These are phyloP conservation scores for Symphodus melops DNA, from an alignment of 2,113 vertebrate species.

Conservation along the genomic window DNA sequence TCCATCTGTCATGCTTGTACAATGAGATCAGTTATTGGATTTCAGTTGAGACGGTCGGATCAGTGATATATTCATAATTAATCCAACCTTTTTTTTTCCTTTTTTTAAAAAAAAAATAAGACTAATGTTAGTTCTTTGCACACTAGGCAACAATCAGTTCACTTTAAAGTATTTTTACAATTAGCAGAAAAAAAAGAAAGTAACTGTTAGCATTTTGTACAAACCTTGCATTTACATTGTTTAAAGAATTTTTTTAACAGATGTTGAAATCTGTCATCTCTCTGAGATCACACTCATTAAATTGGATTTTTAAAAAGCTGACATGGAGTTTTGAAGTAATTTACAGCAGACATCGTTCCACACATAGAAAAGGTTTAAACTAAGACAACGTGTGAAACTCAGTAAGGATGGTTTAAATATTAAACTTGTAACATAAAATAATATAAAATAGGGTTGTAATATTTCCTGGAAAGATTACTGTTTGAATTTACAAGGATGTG, in stretches of 20 bases:
- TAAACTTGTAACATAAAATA: slow-evolving; percentile 34
- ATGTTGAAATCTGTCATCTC: slow-evolving; percentile 24
- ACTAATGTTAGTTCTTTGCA: slow-evolving; percentile 62
- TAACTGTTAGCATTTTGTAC: slow-evolving; percentile 39
- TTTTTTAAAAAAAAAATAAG: slow-evolving; percentile 52
- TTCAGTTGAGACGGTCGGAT: slow-evolving; percentile 46
- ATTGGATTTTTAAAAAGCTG: slow-evolving; percentile 44
- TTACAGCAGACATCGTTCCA: slow-evolving; percentile 50
- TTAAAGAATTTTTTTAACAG: slow-evolving; percentile 36
- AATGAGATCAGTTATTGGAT: slow-evolving; percentile 52
- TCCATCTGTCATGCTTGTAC: slow-evolving; percentile 67
- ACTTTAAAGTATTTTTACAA: slow-evolving; percentile 40
- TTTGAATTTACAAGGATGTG: slow-evolving; percentile 43
- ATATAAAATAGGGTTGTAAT: slow-evolving; percentile 22
- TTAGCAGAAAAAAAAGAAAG: slow-evolving; percentile 51
- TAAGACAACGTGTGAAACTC: slow-evolving; percentile 30
- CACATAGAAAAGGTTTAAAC: slow-evolving; percentile 27
- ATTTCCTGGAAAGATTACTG: slow-evolving; percentile 31
- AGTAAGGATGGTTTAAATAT: slow-evolving; percentile 31
- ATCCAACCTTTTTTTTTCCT: slow-evolving; percentile 17
- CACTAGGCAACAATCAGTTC: slow-evolving; percentile 55
- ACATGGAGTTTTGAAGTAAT: slow-evolving; percentile 32
- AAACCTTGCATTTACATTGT: slow-evolving; percentile 33
- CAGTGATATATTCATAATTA: slow-evolving; percentile 46
- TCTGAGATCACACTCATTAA: slow-evolving; percentile 40